Evolutionary conservation across 2,888 invertebrate genomes (phyloP).

Genomic region (Anagyrus pseudococci): DNA sequence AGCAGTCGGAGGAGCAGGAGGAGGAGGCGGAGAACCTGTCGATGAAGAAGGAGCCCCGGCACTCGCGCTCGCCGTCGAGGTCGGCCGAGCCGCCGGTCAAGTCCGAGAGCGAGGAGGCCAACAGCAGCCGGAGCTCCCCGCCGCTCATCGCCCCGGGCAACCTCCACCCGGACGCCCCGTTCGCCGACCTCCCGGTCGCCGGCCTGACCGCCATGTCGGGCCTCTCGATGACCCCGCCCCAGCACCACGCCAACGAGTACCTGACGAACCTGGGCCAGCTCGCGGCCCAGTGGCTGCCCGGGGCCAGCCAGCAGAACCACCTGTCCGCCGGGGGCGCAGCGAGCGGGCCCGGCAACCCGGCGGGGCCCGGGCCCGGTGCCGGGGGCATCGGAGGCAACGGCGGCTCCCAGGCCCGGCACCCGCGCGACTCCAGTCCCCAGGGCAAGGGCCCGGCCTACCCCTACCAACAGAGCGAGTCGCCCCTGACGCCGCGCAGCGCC

Average conservation of each 20-base stretch:
- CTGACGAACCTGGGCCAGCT: slow-evolving; percentile 57
- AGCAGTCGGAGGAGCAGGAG: slow-evolving; percentile 48
- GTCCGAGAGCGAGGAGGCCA: slow-evolving; percentile 53
- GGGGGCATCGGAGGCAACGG: too few species aligned
- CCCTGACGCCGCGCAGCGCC: slow-evolving; percentile 44
- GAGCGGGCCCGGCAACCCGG: too few species aligned
- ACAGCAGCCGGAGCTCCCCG: slow-evolving; percentile 56
- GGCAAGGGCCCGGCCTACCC: slow-evolving; percentile 40
- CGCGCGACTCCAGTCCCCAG: too few species aligned
- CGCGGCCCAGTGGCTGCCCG: slow-evolving; percentile 55
- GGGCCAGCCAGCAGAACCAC: slow-evolving; percentile 49
- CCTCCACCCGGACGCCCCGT: slow-evolving; percentile 49
- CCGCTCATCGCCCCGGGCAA: slow-evolving; percentile 51
- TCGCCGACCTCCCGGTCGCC: slow-evolving; percentile 57
- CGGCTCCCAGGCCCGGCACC: too few species aligned
- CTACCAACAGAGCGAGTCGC: slow-evolving; percentile 44
- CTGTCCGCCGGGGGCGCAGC: not conserved
- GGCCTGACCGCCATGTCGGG: slow-evolving; percentile 66
- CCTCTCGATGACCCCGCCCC: slow-evolving; percentile 79
- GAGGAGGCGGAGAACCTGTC: slow-evolving; percentile 59
- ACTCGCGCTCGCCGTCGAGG: slow-evolving; percentile 59
- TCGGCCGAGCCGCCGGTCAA: slow-evolving; percentile 65
- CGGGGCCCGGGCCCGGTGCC: slow-evolving; percentile 19
- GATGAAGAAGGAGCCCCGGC: slow-evolving; percentile 48
- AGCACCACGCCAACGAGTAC: slow-evolving; percentile 64